Evolutionary conservation across 2,888 invertebrate genomes (phyloP), one percentile per base, ranked within the genome.

Genomic region (Anthophora plumipes): DNA sequence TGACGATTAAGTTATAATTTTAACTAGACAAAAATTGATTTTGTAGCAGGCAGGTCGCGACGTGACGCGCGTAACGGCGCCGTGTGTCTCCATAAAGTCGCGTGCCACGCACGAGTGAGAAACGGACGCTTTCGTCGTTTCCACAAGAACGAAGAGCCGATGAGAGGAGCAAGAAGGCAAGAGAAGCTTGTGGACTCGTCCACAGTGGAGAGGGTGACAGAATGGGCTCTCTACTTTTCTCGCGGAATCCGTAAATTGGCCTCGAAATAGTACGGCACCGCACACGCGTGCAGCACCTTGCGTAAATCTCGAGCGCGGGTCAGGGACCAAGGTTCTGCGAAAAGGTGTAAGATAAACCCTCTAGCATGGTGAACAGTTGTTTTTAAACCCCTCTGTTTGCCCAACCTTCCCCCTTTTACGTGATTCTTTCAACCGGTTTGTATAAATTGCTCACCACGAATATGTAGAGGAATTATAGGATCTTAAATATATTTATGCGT

Each of bases 211-310:
- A 69, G 71, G 55, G 61, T 86, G 84, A 80, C 80, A 85, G 83
- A 81, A 74, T 70, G 54, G 69, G 57, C 69, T 78, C 72, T 77
- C 77, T 79, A 80, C 77, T 87, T 88, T 88, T 82, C 86, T 82
- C 86, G 71, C 75, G 82, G 84, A 88, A 88, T 87, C 82, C 79
- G 87, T 89, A 91, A 91, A 91, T 91, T 90, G 89, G 85, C 87
- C 87, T 86, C 81, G 82, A 89, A 90, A 91, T 91, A 91, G 82
- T 82, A 77, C 77, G 68, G 59, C 61, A 54, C 52, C 39, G 54
- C 66, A 41, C 76, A 76, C 71, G 70, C 76, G 70, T 63, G 70
- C 70, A 12, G 64, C 70, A 80, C 81, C 78, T 84, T 84, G 78
- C 81, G 84, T 84, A 84, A 84, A 84, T 84, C 81, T 84, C 76